Percentiles rank a stretch among this genome's conserved stretches.
phyloP scores from a whole-genome alignment of 2,888 invertebrate genomes.

The Polyommatus icarus region DNA sequence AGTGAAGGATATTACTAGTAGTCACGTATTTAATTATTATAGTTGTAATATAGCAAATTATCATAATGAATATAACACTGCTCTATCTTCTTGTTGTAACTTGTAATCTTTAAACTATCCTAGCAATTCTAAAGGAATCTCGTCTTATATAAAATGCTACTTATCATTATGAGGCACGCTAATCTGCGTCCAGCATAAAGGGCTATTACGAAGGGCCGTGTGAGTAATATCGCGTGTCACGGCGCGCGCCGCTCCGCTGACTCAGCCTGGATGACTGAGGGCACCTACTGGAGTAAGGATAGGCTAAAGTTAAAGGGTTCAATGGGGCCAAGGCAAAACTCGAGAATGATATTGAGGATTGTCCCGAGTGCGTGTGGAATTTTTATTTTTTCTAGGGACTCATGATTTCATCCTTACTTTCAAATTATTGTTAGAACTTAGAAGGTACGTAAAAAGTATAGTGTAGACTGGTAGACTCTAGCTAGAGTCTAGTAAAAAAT shows the following conservation, averaged over 20 bases:
- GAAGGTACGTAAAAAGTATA: too few relatives aligned
- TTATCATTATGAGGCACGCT: constrained; percentile 1
- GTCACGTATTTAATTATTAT: too few relatives aligned
- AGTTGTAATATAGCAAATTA: too few relatives aligned
- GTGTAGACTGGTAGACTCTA: too few relatives aligned
- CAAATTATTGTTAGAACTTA: not conserved
- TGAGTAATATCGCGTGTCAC: constrained; percentile 26
- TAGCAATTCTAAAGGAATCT: not conserved
- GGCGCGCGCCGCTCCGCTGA: constrained; percentile 20
- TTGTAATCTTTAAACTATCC: not conserved
- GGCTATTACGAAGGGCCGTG: not conserved
- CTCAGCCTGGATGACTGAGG: constrained; percentile 16
- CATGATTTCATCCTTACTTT: not conserved
- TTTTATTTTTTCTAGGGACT: not conserved
- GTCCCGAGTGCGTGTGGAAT: too few relatives aligned
- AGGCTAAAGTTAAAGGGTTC: not conserved
- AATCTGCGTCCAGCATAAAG: constrained; percentile 9
- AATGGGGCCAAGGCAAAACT: not conserved
- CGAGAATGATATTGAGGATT: too few relatives aligned
- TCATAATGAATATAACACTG: too few relatives aligned
- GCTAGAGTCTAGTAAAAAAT: too few relatives aligned
- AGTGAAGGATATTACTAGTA: too few relatives aligned
- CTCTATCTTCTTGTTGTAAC: not conserved
- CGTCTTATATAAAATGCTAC: not conserved
- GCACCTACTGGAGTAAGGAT: not conserved